Conservation (phyloP, 2,113 vertebrate genomes). For the Pelodiscus sinensis region DNA sequence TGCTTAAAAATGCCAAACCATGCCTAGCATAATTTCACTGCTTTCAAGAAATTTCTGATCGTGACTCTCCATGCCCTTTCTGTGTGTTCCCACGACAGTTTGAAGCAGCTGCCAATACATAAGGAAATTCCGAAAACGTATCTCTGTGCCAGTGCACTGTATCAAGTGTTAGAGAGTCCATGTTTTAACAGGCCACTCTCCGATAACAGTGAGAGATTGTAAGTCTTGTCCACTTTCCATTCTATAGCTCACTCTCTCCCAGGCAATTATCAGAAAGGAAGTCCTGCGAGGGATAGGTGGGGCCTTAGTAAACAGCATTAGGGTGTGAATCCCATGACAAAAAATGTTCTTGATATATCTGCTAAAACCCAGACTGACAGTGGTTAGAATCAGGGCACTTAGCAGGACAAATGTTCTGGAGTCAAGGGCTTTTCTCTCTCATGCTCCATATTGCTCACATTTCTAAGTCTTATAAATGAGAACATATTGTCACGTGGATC, state of each 20-base stretch:
- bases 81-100: not conserved
- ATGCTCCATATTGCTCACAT: not conserved
- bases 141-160: not conserved
- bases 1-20: not conserved
- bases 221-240: conserved; percentile 30
- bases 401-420: not conserved
- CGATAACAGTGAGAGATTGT: conserved; percentile 44
- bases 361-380: not conserved
- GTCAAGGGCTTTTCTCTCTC: not conserved
- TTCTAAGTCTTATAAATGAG: not conserved
- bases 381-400: not conserved
- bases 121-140: conserved; percentile 51
- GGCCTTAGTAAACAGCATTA: conserved; percentile 25
- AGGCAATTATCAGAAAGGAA: conserved; percentile 56
- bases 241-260: conserved; percentile 17
- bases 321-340: not conserved
- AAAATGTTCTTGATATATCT: not conserved
- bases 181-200: conserved; percentile 61
- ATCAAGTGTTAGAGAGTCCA: conserved; percentile 38
- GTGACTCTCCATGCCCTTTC: not conserved
- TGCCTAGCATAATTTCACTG: not conserved
- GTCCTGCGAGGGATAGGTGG: conserved; percentile 48
- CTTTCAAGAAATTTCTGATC: not conserved
- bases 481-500: fast-evolving
- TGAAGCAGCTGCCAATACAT: not conserved